Evolutionary conservation across 30 jellyfish, hydroid and myxozoan genomes (phyloP), one percentile per base, ranked within the genome.

Genomic region (Aurelia sp.): DNA sequence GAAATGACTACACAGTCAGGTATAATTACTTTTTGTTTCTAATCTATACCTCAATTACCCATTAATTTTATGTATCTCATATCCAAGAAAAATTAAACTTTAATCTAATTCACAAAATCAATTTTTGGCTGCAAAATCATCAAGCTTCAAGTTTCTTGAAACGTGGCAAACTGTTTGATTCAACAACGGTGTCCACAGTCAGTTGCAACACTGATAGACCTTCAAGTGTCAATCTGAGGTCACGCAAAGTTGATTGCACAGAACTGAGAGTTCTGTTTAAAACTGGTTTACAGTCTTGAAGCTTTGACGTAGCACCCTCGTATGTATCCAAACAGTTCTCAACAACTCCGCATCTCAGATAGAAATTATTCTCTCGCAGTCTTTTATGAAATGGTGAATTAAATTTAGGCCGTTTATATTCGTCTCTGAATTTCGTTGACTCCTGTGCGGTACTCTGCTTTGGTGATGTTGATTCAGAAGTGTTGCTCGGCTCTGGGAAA

Each of bases 341-440:
- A 10, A 91, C 97, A n/a, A 91, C 80, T 17, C 92, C 97, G 76
- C 88, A 91, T 19, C 97, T 82, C 88, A 91, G 61, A 52, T 91
- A 77, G 73, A 91, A 91, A 65, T 91, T 91, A 27, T 84, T 84
- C 75, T 91, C 97, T 72, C 97, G 80, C 64, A 74, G 61, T 72
- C 92, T 63, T 59, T 82, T 82, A 55, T 82, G 92, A 82, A 82
- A 82, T 13, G 86, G 85, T 33, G 92, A 82, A 22, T 82, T 82
- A 86, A 52, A 82, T 51, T 82, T 82, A 10, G 92, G 92, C 63
- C 74, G 50, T 48, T 55, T 71, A 48, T 82, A 75, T 62, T 82
- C 92, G 13, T 82, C 92, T 59, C 92, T 69, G 80, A 55, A 82
- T 38, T 74, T 69, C 15, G 92, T 82, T 9, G 90, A 80, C 19